phyloP scores from a whole-genome alignment of 2,797 vertebrate species.

The Chanos chanos region DNA sequence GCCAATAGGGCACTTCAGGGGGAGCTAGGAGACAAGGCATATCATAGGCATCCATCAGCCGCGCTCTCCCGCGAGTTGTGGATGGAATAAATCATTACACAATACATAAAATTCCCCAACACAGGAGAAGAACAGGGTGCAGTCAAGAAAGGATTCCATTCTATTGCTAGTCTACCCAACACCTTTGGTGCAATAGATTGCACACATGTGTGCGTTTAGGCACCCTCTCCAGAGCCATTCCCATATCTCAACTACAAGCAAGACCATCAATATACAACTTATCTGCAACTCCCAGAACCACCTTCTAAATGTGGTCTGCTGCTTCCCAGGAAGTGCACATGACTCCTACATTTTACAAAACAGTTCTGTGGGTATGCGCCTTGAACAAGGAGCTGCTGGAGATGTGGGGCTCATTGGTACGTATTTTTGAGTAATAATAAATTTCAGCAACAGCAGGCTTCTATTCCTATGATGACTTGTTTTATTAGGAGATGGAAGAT shows the following conservation, averaged over 20 bases:
- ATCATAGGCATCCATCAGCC: constrained; percentile 22
- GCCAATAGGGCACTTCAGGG: constrained; percentile 16
- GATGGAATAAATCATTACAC: constrained; percentile 16
- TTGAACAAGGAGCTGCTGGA: constrained; percentile 12
- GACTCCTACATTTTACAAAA: not conserved
- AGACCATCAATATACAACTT: constrained; percentile 1
- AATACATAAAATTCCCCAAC: constrained; percentile 16
- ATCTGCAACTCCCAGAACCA: constrained; percentile 1
- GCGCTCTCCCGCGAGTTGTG: not conserved
- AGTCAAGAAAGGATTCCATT: constrained; percentile 7
- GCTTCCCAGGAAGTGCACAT: not conserved
- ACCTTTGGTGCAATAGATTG: constrained; percentile 11
- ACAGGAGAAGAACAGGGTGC: not conserved
- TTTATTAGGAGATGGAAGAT: constrained; percentile 24
- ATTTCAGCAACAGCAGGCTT: constrained; percentile 15
- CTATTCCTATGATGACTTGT: constrained; percentile 13
- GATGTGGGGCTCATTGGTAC: constrained; percentile 15
- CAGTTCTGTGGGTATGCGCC: not conserved
- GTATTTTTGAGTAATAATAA: constrained; percentile 19
- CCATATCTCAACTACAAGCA: constrained; percentile 6
- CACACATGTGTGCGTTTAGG: constrained; percentile 1
- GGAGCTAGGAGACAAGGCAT: constrained; percentile 2
- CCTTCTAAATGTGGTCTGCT: not conserved
- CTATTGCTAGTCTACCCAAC: constrained; percentile 13
- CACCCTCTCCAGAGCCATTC: constrained; percentile 7